Conservation (phyloP, 2,797 vertebrate species). For the Brachyrhaphis roseni region DNA sequence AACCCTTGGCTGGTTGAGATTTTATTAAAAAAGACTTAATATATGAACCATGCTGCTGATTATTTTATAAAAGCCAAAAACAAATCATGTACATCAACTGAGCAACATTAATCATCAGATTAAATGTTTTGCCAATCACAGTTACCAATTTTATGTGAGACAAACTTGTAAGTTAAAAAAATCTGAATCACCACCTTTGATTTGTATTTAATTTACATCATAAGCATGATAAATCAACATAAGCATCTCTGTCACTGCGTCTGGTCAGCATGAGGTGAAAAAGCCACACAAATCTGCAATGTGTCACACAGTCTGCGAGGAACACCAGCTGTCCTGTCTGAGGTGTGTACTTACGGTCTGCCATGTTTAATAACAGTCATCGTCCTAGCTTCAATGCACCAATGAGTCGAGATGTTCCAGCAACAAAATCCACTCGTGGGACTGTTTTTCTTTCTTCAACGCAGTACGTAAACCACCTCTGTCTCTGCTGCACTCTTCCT, state of each 20-base stretch:
- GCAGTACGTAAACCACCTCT: background rate
- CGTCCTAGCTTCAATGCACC: slow-evolving; percentile 28
- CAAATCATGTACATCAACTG: background rate
- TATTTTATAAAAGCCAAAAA: background rate
- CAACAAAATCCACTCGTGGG: slow-evolving; percentile 2
- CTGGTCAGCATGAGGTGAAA: background rate
- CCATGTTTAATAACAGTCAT: slow-evolving; percentile 81
- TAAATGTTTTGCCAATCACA: background rate
- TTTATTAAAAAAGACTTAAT: background rate
- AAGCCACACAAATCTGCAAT: background rate
- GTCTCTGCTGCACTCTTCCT: slow-evolving; percentile 12
- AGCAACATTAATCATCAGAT: background rate
- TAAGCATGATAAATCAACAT: background rate
- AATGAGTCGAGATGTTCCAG: slow-evolving; percentile 32
- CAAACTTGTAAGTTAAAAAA: background rate
- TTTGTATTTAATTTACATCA: background rate
- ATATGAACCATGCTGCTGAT: background rate
- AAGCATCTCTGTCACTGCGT: background rate
- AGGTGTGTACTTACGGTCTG: slow-evolving; percentile 76
- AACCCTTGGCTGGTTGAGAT: background rate
- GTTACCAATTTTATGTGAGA: background rate
- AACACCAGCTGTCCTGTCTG: background rate
- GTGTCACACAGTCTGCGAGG: slow-evolving; percentile 1
- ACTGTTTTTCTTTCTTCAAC: background rate
- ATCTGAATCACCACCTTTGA: background rate